Evolutionary conservation across 2,888 invertebrate genomes (phyloP).

Genomic region (Pandemis heparana): DNA sequence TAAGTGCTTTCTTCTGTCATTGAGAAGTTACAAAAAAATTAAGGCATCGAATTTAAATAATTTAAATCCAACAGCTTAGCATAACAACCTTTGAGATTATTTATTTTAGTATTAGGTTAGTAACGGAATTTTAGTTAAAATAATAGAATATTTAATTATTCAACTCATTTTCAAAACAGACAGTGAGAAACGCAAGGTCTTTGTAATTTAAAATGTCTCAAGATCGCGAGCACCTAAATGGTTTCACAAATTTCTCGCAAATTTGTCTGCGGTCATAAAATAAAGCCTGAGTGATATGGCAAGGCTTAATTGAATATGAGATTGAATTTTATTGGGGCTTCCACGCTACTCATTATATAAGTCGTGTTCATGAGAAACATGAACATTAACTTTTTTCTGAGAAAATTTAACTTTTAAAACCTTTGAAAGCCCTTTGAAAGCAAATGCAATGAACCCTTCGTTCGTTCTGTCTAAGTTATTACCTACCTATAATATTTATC

Average conservation of each 20-base stretch:
- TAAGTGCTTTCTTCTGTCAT: neutral
- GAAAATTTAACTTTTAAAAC: neutral
- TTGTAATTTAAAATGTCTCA: neutral
- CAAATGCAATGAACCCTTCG: neutral
- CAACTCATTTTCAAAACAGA: neutral
- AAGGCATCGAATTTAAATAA: neutral
- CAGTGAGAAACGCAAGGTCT: neutral
- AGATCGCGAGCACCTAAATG: neutral
- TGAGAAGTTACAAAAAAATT: neutral
- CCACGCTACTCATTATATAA: neutral
- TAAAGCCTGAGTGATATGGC: neutral
- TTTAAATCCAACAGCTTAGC: neutral
- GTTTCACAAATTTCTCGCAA: neutral
- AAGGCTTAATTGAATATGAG: neutral
- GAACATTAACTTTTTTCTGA: neutral
- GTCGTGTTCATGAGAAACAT: neutral
- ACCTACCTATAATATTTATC: neutral
- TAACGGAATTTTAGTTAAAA: neutral
- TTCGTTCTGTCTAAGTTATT: neutral
- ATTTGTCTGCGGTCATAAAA: neutral
- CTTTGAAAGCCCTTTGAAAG: neutral
- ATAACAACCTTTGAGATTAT: neutral
- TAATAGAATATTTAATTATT: neutral
- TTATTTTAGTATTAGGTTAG: neutral
- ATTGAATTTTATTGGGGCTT: neutral